Evolutionary conservation across 1,140 invertebrate genomes (phyloP), one percentile per base, ranked within the genome.

Genomic region (Drosophila pallidifrons): DNA sequence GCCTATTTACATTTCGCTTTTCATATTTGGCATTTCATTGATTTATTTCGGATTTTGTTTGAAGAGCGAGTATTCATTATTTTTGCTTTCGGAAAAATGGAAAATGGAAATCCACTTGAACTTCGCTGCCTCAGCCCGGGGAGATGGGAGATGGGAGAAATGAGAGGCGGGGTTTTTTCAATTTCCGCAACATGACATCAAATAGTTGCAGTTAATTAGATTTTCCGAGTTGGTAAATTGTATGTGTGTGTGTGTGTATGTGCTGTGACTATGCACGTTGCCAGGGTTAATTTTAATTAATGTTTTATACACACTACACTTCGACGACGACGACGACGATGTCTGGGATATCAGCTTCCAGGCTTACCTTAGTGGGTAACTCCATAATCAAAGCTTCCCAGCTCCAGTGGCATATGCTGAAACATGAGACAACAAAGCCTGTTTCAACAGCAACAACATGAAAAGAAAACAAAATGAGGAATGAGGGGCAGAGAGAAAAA

Each of bases 1-100:
- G 10, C 28, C 28, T 70, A 69, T 82, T 88, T 82, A 71, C 77
- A 80, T 75, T 82, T 73, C 67, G 51, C 45, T 77, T 79, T 85
- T 81, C 57, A 89, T 83, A 78, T 89, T 88, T 81, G 52, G 74
- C 85, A 71, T 75, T 83, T 78, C 65, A 88, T 75, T 89, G 77
- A 81, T 32, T 32, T 55, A n/a, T n/a, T 10, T 30, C 25, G 49
- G 5, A 13, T 54, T 43, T 16, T 11, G 13, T 60, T 54, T 70
- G 45, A 43, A 65, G 35, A 59, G 57, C 41, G 45, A 41, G 13
- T 52, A 41, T 43, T 52, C 28, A 64, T 54, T 52, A 25, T 43
- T 52, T 52, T 51, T 43, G 28, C 45, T 38, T 49, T 49, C 13
- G 13, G n/a, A 13, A 54, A 28, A 54, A 28, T 54, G 20, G 57